Evolutionary conservation across 2,113 vertebrate species (phyloP).

Genomic region (Saguinus midas): DNA sequence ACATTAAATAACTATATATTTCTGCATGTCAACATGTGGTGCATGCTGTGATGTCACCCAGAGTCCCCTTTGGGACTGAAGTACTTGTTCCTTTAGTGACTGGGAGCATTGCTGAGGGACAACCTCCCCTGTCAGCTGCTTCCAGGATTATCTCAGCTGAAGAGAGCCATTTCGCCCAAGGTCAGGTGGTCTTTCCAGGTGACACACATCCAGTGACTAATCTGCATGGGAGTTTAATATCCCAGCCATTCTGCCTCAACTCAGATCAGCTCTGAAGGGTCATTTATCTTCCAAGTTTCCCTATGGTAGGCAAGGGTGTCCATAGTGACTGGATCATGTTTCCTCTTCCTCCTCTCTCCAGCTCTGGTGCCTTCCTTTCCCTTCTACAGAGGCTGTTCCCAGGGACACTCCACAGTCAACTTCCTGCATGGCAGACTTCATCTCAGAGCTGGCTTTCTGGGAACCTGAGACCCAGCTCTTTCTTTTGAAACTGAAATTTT

Average conservation of each 20-base stretch:
- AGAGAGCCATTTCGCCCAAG: not conserved
- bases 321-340: not conserved
- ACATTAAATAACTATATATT: not conserved
- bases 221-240: not conserved
- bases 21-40: not conserved
- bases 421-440: not conserved
- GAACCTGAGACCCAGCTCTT: not conserved
- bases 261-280: not conserved
- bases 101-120: too few species aligned
- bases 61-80: too few species aligned
- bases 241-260: not conserved
- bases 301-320: not conserved
- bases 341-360: not conserved
- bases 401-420: not conserved
- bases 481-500: not conserved
- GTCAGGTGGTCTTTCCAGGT: not conserved
- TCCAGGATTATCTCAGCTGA: not conserved
- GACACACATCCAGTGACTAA: not conserved
- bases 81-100: not conserved
- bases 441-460: not conserved
- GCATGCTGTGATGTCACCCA: too few species aligned
- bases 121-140: not conserved
- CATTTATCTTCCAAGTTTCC: not conserved
- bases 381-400: fast-evolving
- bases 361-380: not conserved